Conservation (phyloP, 1,140 invertebrate genomes). For the Ceratosolen fusciceps region DNA sequence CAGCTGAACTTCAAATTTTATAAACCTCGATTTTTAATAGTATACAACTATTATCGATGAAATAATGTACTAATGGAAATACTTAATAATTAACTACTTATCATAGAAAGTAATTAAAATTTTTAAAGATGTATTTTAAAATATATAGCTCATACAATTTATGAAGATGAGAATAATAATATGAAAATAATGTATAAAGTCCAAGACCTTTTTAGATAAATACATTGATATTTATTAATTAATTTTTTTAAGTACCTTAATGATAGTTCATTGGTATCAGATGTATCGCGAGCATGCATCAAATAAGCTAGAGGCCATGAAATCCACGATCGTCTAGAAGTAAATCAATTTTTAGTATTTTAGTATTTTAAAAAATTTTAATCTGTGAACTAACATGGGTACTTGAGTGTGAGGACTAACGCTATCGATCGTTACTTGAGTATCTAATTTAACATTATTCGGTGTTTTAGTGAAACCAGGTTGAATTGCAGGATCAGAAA, state of each 20-base stretch:
- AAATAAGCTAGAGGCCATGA: conserved; percentile 91
- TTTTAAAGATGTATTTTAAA: too few species aligned
- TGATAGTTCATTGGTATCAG: conserved; percentile 80
- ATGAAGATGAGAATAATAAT: too few species aligned
- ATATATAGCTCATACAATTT: too few species aligned
- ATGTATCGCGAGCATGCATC: conserved; percentile 82
- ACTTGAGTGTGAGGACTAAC: conserved; percentile 55
- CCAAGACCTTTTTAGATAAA: too few species aligned
- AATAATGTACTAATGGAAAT: too few species aligned
- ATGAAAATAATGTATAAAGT: too few species aligned
- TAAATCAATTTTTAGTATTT: background rate
- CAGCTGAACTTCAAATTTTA: too few species aligned
- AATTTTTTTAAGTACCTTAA: conserved; percentile 78
- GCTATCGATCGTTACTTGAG: conserved; percentile 65
- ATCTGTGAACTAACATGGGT: conserved; percentile 52
- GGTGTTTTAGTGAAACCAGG: conserved; percentile 70
- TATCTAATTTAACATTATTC: conserved; percentile 66
- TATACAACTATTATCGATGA: too few species aligned
- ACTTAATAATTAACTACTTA: too few species aligned
- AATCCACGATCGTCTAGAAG: conserved; percentile 83
- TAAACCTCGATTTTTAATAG: too few species aligned
- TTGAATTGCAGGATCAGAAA: conserved; percentile 92
- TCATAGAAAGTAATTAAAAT: too few species aligned
- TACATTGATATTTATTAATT: background rate
- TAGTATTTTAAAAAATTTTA: background rate